These are phyloP conservation scores for Acanthurus leucopareius DNA, from an alignment of 2,797 vertebrate species.

Conservation along the genomic window DNA sequence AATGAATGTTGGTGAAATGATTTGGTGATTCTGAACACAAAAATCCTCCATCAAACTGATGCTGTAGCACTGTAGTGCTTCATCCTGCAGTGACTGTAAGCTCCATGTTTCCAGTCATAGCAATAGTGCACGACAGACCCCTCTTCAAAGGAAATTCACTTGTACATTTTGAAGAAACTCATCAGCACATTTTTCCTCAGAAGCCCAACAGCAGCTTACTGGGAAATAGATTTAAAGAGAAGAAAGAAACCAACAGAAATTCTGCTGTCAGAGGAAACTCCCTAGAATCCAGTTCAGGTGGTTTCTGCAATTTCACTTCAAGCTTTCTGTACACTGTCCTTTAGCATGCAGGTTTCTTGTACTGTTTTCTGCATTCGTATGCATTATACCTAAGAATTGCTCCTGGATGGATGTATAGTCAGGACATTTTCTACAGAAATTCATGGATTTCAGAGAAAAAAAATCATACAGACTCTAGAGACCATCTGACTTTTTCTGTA, in stretches of 20 bases:
- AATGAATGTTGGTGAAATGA: neutral
- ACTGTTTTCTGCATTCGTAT: neutral
- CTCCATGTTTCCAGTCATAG: conserved; percentile 33
- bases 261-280: conserved; percentile 21
- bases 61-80: neutral
- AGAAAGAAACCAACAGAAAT: conserved; percentile 1
- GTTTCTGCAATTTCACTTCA: conserved; percentile 23
- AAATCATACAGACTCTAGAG: neutral
- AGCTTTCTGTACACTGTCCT: neutral
- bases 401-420: neutral
- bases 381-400: neutral
- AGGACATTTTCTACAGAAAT: neutral
- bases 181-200: conserved; percentile 45
- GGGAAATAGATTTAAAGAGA: conserved; percentile 31
- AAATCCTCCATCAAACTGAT: neutral
- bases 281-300: conserved; percentile 2
- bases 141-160: conserved; percentile 48
- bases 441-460: neutral
- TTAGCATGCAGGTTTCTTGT: neutral
- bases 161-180: conserved; percentile 34
- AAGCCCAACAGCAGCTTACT: conserved; percentile 29
- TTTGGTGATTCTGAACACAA: neutral
- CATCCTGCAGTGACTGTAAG: conserved; percentile 19
- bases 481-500: neutral
- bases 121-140: conserved; percentile 25